Percentiles rank a stretch among this genome's conserved stretches.
Evolutionary conservation across 2,113 vertebrate genomes (phyloP).

Genomic region (Ovis canadensis): DNA sequence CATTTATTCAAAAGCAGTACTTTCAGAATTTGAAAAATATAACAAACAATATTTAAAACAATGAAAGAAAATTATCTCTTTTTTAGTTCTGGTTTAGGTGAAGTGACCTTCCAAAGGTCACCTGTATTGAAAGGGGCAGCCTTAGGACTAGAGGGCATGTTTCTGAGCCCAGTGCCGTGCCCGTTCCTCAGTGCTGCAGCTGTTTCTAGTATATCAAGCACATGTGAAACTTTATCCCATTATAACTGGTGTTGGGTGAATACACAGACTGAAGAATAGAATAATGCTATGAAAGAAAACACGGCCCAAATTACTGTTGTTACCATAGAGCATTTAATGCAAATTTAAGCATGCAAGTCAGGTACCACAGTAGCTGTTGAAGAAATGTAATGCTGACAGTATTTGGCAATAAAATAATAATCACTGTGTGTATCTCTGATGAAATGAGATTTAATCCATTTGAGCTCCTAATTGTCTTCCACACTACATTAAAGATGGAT

Average conservation of each 20-base stretch:
- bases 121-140: background rate
- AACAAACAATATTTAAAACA: background rate
- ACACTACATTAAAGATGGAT: conserved; percentile 79
- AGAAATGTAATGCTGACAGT: conserved; percentile 73
- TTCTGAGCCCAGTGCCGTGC: background rate
- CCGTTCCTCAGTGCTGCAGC: background rate
- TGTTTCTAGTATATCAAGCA: background rate
- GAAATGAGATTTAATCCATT: conserved; percentile 81
- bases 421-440: conserved; percentile 75
- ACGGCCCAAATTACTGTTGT: background rate
- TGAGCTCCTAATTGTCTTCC: conserved; percentile 81
- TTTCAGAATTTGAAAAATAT: background rate
- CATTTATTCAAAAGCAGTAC: background rate
- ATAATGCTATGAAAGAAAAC: background rate
- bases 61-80: background rate
- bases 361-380: conserved; percentile 64
- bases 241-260: background rate
- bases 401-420: conserved; percentile 81
- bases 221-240: background rate
- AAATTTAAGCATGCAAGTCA: conserved; percentile 71
- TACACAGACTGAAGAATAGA: background rate
- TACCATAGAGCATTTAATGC: background rate
- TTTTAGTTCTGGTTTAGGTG: background rate
- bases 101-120: background rate
- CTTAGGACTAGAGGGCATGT: accelerated